phyloP scores from a whole-genome alignment of 64 coral and sea anemone genomes.

The Pocillopora damicornis region DNA sequence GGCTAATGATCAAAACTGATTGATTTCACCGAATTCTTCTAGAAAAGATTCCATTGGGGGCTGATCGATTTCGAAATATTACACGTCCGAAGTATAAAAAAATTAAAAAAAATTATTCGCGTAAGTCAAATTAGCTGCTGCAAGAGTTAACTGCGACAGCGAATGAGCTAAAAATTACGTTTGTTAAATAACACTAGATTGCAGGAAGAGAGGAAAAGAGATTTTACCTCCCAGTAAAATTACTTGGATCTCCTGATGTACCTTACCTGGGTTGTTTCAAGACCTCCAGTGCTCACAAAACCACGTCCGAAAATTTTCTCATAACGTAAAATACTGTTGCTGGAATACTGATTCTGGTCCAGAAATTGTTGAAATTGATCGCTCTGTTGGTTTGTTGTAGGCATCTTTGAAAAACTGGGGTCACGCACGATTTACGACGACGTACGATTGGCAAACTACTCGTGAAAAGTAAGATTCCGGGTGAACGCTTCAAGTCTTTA shows the following conservation, averaged over 20 bases:
- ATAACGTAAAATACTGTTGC: slow-evolving; percentile 73
- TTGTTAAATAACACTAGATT: background rate
- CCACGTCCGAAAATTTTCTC: slow-evolving; percentile 95
- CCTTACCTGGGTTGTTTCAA: slow-evolving; percentile 92
- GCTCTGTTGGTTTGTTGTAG: background rate
- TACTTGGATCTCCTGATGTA: background rate
- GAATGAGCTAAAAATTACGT: too few species aligned
- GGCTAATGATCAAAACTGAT: too few species aligned
- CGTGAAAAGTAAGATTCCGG: background rate
- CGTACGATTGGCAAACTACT: background rate
- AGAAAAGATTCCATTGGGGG: too few species aligned
- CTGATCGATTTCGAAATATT: too few species aligned
- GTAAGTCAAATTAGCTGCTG: too few species aligned
- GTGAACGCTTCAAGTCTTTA: background rate
- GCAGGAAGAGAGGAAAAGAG: background rate
- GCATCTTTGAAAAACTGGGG: background rate
- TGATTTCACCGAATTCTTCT: too few species aligned
- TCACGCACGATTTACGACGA: background rate
- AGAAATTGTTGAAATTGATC: slow-evolving; percentile 89
- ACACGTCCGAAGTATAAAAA: too few species aligned
- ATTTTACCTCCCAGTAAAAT: background rate
- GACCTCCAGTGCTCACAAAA: slow-evolving; percentile 91
- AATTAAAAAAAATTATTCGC: too few species aligned
- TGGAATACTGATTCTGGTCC: slow-evolving; percentile 90
- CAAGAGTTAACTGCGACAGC: too few species aligned